Conservation (phyloP, 2,888 invertebrate genomes). For the Linnaemya vulpina region DNA sequence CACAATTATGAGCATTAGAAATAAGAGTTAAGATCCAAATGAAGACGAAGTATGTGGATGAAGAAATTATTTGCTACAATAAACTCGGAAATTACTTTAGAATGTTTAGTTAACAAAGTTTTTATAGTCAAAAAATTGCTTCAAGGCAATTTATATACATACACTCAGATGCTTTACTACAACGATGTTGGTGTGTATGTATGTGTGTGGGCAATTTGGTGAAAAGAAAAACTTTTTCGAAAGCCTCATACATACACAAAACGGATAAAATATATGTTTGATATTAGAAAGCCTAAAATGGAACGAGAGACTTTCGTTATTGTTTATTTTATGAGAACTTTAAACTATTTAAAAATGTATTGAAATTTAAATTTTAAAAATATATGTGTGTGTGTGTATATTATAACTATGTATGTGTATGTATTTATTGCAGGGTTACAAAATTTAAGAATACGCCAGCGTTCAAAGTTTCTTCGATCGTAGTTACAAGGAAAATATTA, state of each 20-base stretch:
- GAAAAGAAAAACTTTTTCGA: constrained; percentile 25
- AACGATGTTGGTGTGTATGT: neutral
- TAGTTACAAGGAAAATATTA: no score
- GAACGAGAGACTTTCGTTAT: neutral
- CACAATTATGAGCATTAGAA: constrained; percentile 22
- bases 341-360: constrained; percentile 13
- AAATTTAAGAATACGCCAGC: neutral
- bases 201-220: neutral
- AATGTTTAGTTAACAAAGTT: constrained; percentile 69
- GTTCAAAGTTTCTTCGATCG: neutral
- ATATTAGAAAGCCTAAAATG: neutral
- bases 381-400: no score
- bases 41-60: constrained; percentile 68
- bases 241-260: neutral
- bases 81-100: constrained; percentile 74
- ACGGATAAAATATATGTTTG: neutral
- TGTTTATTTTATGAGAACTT: neutral
- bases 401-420: neutral
- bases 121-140: constrained; percentile 63
- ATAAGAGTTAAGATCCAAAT: constrained; percentile 50
- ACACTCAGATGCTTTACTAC: neutral
- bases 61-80: constrained; percentile 75
- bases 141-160: constrained; percentile 46
- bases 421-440: neutral
- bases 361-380: constrained; percentile 5